Base-by-base conservation (phyloP, 1,140 invertebrate species). In the Parapsyche elsis region DNA sequence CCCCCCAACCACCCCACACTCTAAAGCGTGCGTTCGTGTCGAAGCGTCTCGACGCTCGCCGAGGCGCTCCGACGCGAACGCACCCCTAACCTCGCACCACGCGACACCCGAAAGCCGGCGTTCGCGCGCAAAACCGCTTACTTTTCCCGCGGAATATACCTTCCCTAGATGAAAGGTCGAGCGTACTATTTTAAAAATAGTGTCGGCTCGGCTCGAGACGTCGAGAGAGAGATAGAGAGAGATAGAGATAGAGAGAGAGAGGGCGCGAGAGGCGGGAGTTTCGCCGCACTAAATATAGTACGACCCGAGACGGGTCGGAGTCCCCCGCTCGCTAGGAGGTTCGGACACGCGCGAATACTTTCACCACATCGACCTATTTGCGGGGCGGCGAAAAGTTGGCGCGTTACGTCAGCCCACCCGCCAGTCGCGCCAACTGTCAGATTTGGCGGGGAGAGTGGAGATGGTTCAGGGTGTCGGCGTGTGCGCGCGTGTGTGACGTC, bases 211-310 rank as follows among this genome's bases (percentile, higher is more conserved):
- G n/a, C n/a, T n/a, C n/a, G n/a, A n/a, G n/a, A n/a, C n/a, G n/a
- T n/a, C n/a, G n/a, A n/a, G n/a, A n/a, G n/a, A n/a, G n/a, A n/a
- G n/a, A n/a, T n/a, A n/a, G n/a, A n/a, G n/a, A n/a, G n/a, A n/a
- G n/a, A n/a, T n/a, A n/a, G n/a, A n/a, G n/a, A n/a, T n/a, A n/a
- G n/a, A n/a, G n/a, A n/a, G n/a, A n/a, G n/a, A n/a, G n/a, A n/a
- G n/a, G n/a, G n/a, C n/a, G n/a, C n/a, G n/a, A n/a, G 49, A 12
- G 16, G 2, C 4, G 49, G 2, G 30, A 38, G 1, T 38, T 38
- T 38, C 30, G 30, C 21, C 64, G 64, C 30, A 26, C 64, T 26
- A 67, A 23, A 67, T 26, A 67, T 67, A 67, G 75, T 26, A 19
- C 57, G 16, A 30, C 24, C 46, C 10, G 26, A n/a, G n/a, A n/a